Percentiles rank a stretch among this genome's conserved stretches.
phyloP scores from a whole-genome alignment of 92 coral and sea anemone species.

The Micromussa lordhowensis region DNA sequence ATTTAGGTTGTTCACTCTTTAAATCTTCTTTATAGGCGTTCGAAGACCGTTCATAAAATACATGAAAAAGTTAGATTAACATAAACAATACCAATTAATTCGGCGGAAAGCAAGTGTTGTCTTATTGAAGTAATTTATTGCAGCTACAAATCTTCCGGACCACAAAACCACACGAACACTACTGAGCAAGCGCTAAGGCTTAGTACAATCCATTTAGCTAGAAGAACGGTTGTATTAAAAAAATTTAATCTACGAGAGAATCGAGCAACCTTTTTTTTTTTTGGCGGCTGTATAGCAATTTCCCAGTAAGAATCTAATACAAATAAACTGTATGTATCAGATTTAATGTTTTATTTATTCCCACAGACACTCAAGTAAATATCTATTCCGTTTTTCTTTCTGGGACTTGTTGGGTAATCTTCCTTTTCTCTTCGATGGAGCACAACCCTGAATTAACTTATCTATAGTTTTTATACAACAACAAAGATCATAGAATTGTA shows the following conservation, averaged over 20 bases:
- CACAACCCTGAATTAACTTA: not conserved
- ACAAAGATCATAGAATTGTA: not conserved
- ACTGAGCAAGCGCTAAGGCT: not conserved
- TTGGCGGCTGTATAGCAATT: conserved; percentile 2
- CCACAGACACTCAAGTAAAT: not conserved
- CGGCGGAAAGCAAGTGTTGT: not conserved
- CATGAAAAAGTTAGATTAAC: not conserved
- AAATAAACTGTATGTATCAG: conserved; percentile 1
- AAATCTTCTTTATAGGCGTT: not conserved
- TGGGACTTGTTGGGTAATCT: not conserved
- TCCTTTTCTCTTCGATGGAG: not conserved
- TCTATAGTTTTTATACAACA: not conserved
- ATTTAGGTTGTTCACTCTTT: not conserved
- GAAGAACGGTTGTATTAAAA: not conserved
- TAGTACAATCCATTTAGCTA: not conserved
- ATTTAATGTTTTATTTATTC: conserved; percentile 9
- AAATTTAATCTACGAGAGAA: not conserved
- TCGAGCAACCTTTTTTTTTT: not conserved
- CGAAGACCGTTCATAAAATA: not conserved
- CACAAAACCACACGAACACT: not conserved
- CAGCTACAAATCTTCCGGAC: not conserved
- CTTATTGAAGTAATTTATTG: not conserved
- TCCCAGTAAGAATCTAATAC: not conserved
- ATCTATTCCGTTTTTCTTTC: not conserved
- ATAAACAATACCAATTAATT: not conserved